Evolutionary conservation across 1,140 invertebrate genomes (phyloP).

Genomic region (Achroia grisella): DNA sequence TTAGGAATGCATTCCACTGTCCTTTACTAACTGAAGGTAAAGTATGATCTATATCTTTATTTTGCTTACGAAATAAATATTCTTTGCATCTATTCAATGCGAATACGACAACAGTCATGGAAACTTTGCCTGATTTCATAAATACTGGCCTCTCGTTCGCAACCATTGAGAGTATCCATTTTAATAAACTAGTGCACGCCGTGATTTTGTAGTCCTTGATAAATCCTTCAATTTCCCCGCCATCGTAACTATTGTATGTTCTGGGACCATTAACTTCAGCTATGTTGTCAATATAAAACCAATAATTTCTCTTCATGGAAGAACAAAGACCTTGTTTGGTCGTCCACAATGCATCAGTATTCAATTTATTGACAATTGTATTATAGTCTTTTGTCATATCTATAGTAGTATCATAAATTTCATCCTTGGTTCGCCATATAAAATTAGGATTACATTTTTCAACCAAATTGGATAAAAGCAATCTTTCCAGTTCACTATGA

Average conservation of each 20-base stretch:
- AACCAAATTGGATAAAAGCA: constrained; percentile 75
- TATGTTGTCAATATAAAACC: constrained; percentile 74
- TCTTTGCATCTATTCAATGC: constrained; percentile 75
- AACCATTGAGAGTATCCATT: constrained; percentile 79
- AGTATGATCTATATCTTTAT: constrained; percentile 72
- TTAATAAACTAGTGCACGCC: constrained; percentile 86
- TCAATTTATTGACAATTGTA: constrained; percentile 74
- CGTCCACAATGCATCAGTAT: constrained; percentile 73
- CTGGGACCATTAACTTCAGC: constrained; percentile 75
- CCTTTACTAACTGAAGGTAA: constrained; percentile 51
- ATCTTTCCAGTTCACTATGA: constrained; percentile 46
- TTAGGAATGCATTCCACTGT: constrained; percentile 84
- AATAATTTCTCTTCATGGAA: constrained; percentile 74
- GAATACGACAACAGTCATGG: constrained; percentile 72
- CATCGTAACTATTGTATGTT: constrained; percentile 70
- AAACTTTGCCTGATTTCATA: constrained; percentile 58
- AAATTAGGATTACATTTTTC: constrained; percentile 74
- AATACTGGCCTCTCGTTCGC: constrained; percentile 56
- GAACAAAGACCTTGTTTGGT: constrained; percentile 77
- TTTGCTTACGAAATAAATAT: constrained; percentile 62
- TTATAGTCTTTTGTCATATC: constrained; percentile 46
- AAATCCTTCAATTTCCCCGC: constrained; percentile 72
- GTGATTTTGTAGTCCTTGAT: constrained; percentile 81
- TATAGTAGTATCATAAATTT: constrained; percentile 48
- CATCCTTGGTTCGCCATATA: constrained; percentile 72